Base-by-base conservation (phyloP, 2,113 vertebrate genomes). In the Myotis yumanensis region DNA sequence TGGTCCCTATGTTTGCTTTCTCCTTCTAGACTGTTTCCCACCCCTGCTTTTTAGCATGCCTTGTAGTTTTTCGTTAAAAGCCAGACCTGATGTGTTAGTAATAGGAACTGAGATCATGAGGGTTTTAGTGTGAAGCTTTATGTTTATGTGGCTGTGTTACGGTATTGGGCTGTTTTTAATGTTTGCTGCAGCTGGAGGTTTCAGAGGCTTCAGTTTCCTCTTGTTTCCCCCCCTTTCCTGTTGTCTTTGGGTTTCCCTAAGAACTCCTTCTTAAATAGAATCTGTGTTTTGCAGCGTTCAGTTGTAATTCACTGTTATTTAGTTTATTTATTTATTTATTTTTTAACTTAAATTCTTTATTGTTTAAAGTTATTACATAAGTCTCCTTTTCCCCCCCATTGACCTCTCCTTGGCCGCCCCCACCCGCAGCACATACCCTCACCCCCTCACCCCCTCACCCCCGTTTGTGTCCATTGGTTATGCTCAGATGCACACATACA, bases 161-260 rank as follows among this genome's bases (percentile, higher is more conserved):
- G 25, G 37, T 69, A 18, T 11, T 25, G 9, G 75, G 28, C 57
- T 59, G 12, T 30, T 3, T 43, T 91, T 88, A 43, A 85, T 59
- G 52, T 91, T 79, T 52, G 28, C 20, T 79, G 7, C 82, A 32
- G 20, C 20, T 18, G 5, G 20, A 48, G 54, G 9, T 93, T 59
- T 9, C 25, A 35, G 52, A 75, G 54, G 25, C 51, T 72, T 89
- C 64, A 16, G 6, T 89, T 91, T 37, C 40, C 8, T 30, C 12
- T 37, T 37, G 59, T 30, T 89, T 14, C 6, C 51, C 48, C 18
- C 18, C 23, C 15, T 22, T 35, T 40, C 23, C 37, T 62, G 2
- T 77, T 84, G 76, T 66, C 51, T 84, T 51, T 82, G 17, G 37
- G 59, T 81, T 92, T 97, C 91, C 81, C 76, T 88, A 25, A 46